Evolutionary conservation across 2,888 invertebrate species (phyloP), one percentile per base, ranked within the genome.

Genomic region (Baccha elongata): DNA sequence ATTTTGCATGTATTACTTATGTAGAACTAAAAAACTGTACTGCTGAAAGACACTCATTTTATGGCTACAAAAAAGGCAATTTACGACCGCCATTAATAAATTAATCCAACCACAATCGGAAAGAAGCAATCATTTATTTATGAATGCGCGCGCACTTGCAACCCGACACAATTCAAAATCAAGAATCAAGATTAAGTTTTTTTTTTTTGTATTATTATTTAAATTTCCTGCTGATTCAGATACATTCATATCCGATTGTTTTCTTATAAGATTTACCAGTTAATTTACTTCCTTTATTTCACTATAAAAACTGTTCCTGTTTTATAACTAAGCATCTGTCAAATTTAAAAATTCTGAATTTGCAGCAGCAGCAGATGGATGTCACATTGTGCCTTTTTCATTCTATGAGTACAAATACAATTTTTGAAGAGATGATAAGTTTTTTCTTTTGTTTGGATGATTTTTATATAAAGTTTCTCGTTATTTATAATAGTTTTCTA

Each of bases 61-160:
- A 73, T 53, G 60, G 64, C 64, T 46, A 74, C 74, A 69, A 74
- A 80, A 69, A 74, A 74, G 79, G 74, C 79, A 80, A 74, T 80
- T 74, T 74, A 64, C 79, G 62, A 50, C 73, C 13, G 15, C 52
- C 55, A 79, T 79, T 79, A 79, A 74, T 74, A 48, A 80, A 64
- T 58, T 60, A 60, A 60, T 46, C 48, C 48, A 23, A 13, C 17
- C 13, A 26, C 52, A 64, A 40, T 55, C 46, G 29, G 65, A 42
- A 44, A 60, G 46, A 40, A 32, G 52, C 72, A 72, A 67, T n/a
- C n/a, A n/a, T 72, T 78, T 78, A 72, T 67, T 78, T 72, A 67
- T 62, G 29, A 75, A 52, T 72, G 50, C 65, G 26, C 71, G 64
- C 71, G 67, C 67, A 52, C 60, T 72, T 65, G 40, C 58, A 58